A percentile compares a stretch with the other conserved stretches of the same genome.
Conservation (phyloP, 1,140 invertebrate genomes). For the Scaptomyza graminum region DNA sequence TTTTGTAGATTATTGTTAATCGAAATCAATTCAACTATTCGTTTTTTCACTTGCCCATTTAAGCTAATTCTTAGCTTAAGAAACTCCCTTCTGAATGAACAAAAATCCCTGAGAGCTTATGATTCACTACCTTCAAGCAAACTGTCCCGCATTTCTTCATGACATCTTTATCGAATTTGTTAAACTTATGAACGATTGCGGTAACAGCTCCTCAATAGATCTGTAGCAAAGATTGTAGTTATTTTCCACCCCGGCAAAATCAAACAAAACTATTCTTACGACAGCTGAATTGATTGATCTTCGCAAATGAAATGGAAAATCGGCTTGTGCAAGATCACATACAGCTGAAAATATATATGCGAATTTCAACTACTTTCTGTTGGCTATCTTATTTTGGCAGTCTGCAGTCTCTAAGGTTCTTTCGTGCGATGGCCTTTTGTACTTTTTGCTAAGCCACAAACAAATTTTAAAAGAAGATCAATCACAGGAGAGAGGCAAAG, state of each 20-base stretch:
- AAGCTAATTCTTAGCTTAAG: no score
- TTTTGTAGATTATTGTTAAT: neutral
- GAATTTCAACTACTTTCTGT: slow-evolving; percentile 5
- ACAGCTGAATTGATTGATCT: slow-evolving; percentile 51
- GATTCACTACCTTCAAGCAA: neutral
- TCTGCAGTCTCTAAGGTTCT: slow-evolving; percentile 22
- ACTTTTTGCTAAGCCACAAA: slow-evolving; percentile 60
- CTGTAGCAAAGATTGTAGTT: neutral
- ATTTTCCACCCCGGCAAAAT: slow-evolving; percentile 16
- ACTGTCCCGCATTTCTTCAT: neutral
- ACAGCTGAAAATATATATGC: slow-evolving; percentile 9
- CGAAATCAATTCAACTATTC: no score
- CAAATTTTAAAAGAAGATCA: slow-evolving; percentile 71
- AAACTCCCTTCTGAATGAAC: no score
- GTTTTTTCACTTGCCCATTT: no score
- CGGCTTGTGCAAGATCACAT: slow-evolving; percentile 41
- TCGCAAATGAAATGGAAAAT: slow-evolving; percentile 68
- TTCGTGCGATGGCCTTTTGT: slow-evolving; percentile 19
- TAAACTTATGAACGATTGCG: neutral
- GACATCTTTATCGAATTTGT: neutral
- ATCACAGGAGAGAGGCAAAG: slow-evolving; percentile 36
- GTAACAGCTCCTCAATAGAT: slow-evolving; percentile 3
- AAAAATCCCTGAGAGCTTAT: neutral
- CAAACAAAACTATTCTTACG: slow-evolving; percentile 14
- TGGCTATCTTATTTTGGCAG: slow-evolving; percentile 24